phyloP scores from a whole-genome alignment of 2,888 invertebrate species.

The Deroplatys truncata region DNA sequence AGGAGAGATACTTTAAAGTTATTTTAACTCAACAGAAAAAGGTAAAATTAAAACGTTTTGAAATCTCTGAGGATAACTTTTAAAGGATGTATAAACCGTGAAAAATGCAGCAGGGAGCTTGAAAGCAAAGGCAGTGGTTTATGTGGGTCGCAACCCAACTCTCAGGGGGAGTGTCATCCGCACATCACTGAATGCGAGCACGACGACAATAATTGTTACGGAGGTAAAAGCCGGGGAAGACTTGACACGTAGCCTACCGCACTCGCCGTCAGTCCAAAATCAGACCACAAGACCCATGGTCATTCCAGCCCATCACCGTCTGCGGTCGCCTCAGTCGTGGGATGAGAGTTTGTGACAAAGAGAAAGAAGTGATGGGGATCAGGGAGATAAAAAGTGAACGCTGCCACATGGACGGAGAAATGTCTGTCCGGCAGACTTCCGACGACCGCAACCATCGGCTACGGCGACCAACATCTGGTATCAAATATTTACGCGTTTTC shows the following conservation, averaged over 20 bases:
- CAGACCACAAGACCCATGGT: background rate
- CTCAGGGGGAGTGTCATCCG: background rate
- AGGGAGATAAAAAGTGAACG: background rate
- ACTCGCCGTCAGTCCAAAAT: background rate
- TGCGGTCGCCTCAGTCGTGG: background rate
- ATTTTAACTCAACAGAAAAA: no score
- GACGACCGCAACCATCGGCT: background rate
- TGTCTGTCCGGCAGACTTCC: background rate
- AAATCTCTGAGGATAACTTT: background rate
- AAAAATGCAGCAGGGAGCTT: background rate
- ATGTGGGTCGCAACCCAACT: background rate
- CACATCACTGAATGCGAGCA: background rate
- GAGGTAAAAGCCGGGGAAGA: background rate
- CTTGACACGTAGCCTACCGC: background rate
- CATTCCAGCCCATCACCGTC: background rate
- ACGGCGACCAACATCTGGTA: constrained; percentile 10
- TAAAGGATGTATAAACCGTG: background rate
- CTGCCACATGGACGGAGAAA: background rate
- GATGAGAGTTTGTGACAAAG: background rate
- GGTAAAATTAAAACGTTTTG: no score
- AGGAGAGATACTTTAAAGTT: no score
- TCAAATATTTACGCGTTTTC: constrained; percentile 2
- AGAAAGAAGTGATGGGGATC: background rate
- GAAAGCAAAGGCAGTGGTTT: background rate
- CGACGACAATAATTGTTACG: background rate